Conservation (phyloP, 2,797 vertebrate genomes). For the Anas georgica region DNA sequence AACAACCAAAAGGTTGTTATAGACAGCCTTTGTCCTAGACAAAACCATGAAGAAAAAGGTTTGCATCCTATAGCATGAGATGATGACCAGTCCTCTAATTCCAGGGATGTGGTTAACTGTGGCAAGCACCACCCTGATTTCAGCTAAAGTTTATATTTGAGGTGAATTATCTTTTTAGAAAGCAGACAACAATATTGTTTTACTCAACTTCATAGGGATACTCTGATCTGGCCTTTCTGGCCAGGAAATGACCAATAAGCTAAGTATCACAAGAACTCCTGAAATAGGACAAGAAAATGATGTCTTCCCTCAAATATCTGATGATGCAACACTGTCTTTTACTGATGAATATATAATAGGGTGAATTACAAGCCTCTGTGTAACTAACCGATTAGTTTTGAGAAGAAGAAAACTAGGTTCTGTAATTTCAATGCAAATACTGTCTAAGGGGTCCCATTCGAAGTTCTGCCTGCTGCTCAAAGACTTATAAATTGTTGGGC, state of each 20-base stretch:
- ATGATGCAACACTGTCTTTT: neutral
- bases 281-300: neutral
- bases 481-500: neutral
- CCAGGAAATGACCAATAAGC: neutral
- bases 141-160: neutral
- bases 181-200: neutral
- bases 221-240: neutral
- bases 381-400: neutral
- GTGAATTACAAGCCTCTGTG: neutral
- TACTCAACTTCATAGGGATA: neutral
- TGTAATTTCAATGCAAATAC: neutral
- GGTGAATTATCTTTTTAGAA: neutral
- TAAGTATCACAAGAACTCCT: neutral
- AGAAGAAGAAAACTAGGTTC: neutral
- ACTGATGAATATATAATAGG: neutral
- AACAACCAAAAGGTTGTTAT: neutral
- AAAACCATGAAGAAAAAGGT: neutral
- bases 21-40: neutral
- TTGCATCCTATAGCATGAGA: neutral
- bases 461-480: neutral
- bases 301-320: neutral
- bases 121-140: neutral
- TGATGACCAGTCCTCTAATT: neutral
- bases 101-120: neutral
- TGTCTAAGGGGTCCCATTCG: neutral